Conservation (phyloP, 1,140 invertebrate genomes). For the Drosophila repleta region DNA sequence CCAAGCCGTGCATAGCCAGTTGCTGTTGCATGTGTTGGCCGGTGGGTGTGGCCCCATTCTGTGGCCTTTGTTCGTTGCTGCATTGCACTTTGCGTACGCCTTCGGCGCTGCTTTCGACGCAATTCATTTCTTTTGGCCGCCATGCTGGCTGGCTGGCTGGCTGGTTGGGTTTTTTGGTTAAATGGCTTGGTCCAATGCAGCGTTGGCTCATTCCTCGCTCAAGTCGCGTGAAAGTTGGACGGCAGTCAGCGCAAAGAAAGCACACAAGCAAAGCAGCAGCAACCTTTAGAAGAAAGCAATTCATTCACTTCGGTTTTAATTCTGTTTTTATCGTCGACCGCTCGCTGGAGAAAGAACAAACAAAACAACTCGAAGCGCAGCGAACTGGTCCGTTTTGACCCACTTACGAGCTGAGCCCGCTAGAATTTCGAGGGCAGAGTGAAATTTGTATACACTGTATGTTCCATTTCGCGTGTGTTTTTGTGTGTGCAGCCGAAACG, state of each 20-base stretch:
- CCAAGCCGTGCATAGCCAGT: conserved; percentile 7
- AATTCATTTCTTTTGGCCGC: conserved; percentile 45
- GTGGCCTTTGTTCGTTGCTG: conserved; percentile 45
- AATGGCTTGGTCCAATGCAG: conserved; percentile 74
- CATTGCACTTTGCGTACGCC: conserved; percentile 36
- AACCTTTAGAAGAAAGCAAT: conserved; percentile 43
- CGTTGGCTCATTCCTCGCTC: conserved; percentile 75
- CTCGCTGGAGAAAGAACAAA: conserved; percentile 64
- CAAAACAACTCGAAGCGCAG: conserved; percentile 28
- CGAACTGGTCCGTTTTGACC: conserved; percentile 62
- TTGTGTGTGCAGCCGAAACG: conserved; percentile 21
- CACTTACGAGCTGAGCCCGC: conserved; percentile 45
- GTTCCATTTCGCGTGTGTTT: conserved; percentile 20
- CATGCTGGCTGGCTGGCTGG: conserved; percentile 25
- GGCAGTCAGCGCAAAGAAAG: conserved; percentile 64
- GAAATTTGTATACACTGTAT: conserved; percentile 31
- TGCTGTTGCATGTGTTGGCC: conserved; percentile 12
- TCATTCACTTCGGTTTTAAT: conserved; percentile 31
- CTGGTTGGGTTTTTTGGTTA: conserved; percentile 64
- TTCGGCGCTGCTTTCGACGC: conserved; percentile 40
- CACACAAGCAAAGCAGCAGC: conserved; percentile 56
- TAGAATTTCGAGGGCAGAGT: conserved; percentile 62
- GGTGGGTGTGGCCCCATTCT: conserved; percentile 46
- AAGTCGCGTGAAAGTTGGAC: conserved; percentile 83
- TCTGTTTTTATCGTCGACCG: conserved; percentile 48